These are phyloP conservation scores for Ecliptopera silaceata DNA, from an alignment of 2,888 invertebrate species.

Conservation along the genomic window DNA sequence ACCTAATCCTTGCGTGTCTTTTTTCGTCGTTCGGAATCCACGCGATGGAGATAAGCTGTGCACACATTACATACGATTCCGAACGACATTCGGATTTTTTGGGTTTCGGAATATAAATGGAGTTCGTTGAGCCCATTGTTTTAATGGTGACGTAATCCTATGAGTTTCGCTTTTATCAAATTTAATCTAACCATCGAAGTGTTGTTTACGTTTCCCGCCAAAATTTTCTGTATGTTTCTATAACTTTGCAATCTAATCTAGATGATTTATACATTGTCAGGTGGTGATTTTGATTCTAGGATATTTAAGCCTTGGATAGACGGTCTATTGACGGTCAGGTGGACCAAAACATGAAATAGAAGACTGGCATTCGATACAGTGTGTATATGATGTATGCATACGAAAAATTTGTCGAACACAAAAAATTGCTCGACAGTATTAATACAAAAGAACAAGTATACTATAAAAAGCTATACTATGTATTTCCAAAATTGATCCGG, in stretches of 20 bases:
- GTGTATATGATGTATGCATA: no score
- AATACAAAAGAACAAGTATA: no score
- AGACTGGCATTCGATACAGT: no score
- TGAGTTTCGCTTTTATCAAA: conserved; percentile 17
- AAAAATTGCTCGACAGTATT: no score
- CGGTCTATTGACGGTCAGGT: no score
- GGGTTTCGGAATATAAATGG: conserved; percentile 20
- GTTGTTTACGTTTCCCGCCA: neutral
- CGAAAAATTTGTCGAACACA: no score
- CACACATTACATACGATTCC: conserved; percentile 41
- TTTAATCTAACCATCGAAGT: neutral
- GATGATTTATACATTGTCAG: no score
- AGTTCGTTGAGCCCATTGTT: conserved; percentile 24
- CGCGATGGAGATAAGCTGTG: conserved; percentile 26
- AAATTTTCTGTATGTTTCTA: neutral
- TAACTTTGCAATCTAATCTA: no score
- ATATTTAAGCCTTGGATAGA: no score
- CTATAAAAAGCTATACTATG: no score
- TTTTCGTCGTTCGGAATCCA: conserved; percentile 38
- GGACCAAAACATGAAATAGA: no score
- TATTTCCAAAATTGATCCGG: neutral
- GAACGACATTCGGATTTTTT: conserved; percentile 23
- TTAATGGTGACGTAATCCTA: conserved; percentile 25
- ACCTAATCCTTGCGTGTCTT: conserved; percentile 52
- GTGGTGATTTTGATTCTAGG: no score